phyloP scores from a whole-genome alignment of 2,888 invertebrate species.

The Acleris literana region DNA sequence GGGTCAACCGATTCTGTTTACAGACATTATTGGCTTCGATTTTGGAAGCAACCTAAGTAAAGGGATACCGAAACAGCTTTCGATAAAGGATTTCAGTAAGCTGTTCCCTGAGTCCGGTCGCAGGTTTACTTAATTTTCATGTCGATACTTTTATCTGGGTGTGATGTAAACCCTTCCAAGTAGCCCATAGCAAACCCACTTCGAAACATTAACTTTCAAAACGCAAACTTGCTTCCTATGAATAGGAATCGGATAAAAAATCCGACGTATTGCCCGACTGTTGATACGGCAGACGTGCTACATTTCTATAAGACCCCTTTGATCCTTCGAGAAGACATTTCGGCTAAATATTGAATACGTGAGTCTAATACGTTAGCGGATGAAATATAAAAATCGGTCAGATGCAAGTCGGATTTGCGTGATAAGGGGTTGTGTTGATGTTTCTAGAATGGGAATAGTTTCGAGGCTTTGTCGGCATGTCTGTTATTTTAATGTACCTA shows the following conservation, averaged over 20 bases:
- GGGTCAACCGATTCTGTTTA: background rate
- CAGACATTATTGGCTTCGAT: background rate
- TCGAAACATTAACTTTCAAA: conserved; percentile 44
- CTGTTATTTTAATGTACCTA: no score
- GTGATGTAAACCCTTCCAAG: no score
- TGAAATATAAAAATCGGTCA: conserved; percentile 36
- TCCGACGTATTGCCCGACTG: conserved; percentile 40
- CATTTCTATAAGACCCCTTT: conserved; percentile 45
- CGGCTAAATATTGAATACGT: conserved; percentile 56
- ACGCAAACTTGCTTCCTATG: conserved; percentile 41
- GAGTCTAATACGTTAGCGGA: conserved; percentile 45
- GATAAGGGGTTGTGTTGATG: conserved; percentile 30
- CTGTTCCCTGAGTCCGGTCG: conserved; percentile 2
- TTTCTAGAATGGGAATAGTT: conserved; percentile 16
- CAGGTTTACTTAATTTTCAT: conserved; percentile 17
- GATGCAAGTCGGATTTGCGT: conserved; percentile 35
- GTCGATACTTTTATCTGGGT: conserved; percentile 8
- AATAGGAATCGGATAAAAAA: conserved; percentile 45
- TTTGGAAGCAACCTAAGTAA: background rate
- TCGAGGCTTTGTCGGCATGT: background rate
- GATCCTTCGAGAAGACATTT: conserved; percentile 48
- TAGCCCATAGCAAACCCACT: conserved; percentile 15
- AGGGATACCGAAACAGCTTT: background rate
- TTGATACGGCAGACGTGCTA: conserved; percentile 37
- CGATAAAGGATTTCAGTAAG: conserved; percentile 1